Evolutionary conservation across 2,888 invertebrate species (phyloP), one percentile per base, ranked within the genome.

Genomic region (Drosophila diplacantha): DNA sequence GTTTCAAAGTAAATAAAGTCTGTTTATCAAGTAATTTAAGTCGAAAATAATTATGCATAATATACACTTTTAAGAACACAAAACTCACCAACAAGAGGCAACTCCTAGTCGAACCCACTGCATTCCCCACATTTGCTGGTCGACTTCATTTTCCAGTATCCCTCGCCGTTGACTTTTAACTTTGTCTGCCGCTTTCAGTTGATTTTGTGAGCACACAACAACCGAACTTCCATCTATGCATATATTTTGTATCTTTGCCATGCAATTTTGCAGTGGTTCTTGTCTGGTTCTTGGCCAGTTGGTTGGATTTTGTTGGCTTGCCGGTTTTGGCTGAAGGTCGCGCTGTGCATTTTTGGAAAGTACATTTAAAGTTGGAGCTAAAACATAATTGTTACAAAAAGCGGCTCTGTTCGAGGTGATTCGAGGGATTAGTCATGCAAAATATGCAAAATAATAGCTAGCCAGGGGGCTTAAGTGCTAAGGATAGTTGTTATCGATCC

Each of bases 371-470:
- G 77, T 78, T 78, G 74, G 54, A 56, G 64, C 52, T 62, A 59
- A 58, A 68, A 66, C 64, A 76, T 79, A 80, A 77, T 78, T 80
- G 78, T 69, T 77, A 78, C 78, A 74, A 67, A 79, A 75, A 75
- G 74, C 59, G 67, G 68, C 70, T 77, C 51, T 54, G 62, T 51
- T 38, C 49, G 46, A 49, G 53, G 52, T 29, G 58, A 53, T 53
- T 26, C 53, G 12, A 41, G 43, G 37, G 49, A 64, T 61, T 60
- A 29, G 59, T 69, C 56, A 55, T 59, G 50, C 54, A 22, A 39
- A 39, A 14, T 39, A 47, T 43, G 35, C 44, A 60, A 52, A 26
- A 63, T 65, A 64, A 71, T 55, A 57, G 32, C 32, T 11, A 9
- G 20, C 8, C 16, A 31, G 34, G 22, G 32, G 52, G 20, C 9